Percentiles rank a stretch among this genome's conserved stretches.
Conservation (phyloP, 2,797 vertebrate genomes). For the Oophaga sylvatica region DNA sequence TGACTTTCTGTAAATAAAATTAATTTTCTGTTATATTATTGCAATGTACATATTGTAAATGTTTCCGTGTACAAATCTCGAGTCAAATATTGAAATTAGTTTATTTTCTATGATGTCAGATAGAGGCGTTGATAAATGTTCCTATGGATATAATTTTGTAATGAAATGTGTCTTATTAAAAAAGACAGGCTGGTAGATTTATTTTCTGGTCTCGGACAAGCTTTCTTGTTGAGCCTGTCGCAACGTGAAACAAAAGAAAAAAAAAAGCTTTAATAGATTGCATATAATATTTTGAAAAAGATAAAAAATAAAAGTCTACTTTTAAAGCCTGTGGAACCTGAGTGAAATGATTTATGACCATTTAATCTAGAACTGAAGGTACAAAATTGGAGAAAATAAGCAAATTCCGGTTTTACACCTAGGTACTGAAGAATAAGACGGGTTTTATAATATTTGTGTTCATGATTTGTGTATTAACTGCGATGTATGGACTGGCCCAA, state of each 20-base stretch:
- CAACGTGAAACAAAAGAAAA: constrained; percentile 51
- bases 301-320: constrained; percentile 67
- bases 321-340: constrained; percentile 56
- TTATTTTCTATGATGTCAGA: constrained; percentile 73
- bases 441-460: too few species aligned
- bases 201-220: constrained; percentile 70
- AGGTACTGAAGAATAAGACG: too few species aligned
- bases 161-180: constrained; percentile 69
- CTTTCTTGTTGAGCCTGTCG: constrained; percentile 54
- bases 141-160: constrained; percentile 73
- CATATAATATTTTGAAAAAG: constrained; percentile 69
- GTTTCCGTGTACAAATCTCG: constrained; percentile 61
- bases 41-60: constrained; percentile 69
- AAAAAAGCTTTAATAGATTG: constrained; percentile 71
- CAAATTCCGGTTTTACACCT: not conserved
- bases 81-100: constrained; percentile 66
- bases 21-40: constrained; percentile 61
- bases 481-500: too few species aligned
- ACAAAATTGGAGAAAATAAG: not conserved
- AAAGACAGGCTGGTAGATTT: constrained; percentile 66
- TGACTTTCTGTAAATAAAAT: constrained; percentile 70
- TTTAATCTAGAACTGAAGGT: not conserved
- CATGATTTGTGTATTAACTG: too few species aligned
- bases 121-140: constrained; percentile 72
- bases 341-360: not conserved